Evolutionary conservation across 2,888 invertebrate genomes (phyloP).

Genomic region (Chrysomela aeneicollis): DNA sequence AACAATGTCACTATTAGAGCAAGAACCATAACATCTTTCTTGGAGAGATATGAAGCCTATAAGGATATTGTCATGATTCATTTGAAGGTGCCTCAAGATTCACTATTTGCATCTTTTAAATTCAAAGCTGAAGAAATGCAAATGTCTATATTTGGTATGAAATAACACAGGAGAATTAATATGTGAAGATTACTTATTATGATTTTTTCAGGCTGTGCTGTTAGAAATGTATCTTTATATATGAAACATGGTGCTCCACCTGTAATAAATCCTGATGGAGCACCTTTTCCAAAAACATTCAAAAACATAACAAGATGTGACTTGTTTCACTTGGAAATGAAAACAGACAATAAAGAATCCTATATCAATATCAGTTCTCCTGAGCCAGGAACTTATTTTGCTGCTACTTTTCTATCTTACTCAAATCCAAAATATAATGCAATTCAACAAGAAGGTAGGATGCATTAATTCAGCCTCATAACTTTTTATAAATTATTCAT

Average conservation of each 20-base stretch:
- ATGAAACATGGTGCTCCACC: conserved; percentile 85
- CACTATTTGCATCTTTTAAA: conserved; percentile 54
- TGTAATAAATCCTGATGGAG: conserved; percentile 82
- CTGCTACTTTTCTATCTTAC: conserved; percentile 80
- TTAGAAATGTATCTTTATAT: conserved; percentile 70
- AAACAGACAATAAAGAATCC: conserved; percentile 69
- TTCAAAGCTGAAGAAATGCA: conserved; percentile 55
- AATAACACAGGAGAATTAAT: conserved; percentile 18
- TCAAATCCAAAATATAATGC: conserved; percentile 75
- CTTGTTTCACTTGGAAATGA: conserved; percentile 67
- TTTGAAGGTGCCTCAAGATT: conserved; percentile 55
- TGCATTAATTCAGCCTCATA: not conserved
- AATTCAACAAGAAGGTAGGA: conserved; percentile 77
- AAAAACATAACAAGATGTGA: conserved; percentile 58
- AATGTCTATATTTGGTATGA: conserved; percentile 54
- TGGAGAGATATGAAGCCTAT: conserved; percentile 55
- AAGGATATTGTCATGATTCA: conserved; percentile 55
- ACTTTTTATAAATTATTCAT: not conserved
- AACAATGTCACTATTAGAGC: conserved; percentile 40
- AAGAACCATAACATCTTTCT: conserved; percentile 48
- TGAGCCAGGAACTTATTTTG: conserved; percentile 81
- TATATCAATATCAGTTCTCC: conserved; percentile 72
- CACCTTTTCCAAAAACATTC: conserved; percentile 69
- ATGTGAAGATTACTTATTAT: too few species aligned
- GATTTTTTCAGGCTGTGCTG: conserved; percentile 51